A percentile compares a stretch with the other conserved stretches of the same genome.
Conservation (phyloP, 2,888 invertebrate species). For the Geophilus truncorum region DNA sequence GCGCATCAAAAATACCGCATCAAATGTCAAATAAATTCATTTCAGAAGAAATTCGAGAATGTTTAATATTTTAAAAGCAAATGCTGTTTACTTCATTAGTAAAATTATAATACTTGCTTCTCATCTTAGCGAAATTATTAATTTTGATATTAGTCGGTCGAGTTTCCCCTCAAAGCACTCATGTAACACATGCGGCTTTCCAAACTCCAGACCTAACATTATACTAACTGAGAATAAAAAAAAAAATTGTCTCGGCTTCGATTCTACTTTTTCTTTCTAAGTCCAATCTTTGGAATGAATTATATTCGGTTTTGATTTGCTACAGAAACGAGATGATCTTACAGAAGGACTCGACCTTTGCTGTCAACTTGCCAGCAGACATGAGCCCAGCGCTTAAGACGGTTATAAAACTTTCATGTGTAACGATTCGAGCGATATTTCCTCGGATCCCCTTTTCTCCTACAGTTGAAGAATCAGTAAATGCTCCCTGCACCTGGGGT, state of each 20-base stretch:
- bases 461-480: slow-evolving; percentile 27
- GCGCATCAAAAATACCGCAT: too few relatives aligned
- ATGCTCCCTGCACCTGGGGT: slow-evolving; percentile 18
- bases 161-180: too few relatives aligned
- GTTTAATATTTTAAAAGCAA: too few relatives aligned
- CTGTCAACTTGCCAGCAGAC: slow-evolving; percentile 27
- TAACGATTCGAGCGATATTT: slow-evolving; percentile 19
- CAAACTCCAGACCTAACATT: too few relatives aligned
- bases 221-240: too few relatives aligned
- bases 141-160: too few relatives aligned
- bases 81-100: too few relatives aligned
- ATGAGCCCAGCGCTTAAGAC: slow-evolving; percentile 25
- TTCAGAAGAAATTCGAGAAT: too few relatives aligned
- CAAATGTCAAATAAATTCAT: too few relatives aligned
- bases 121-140: too few relatives aligned
- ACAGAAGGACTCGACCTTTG: slow-evolving; percentile 11
- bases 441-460: slow-evolving; percentile 3
- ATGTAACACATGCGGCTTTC: too few relatives aligned
- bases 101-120: too few relatives aligned
- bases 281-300: neutral
- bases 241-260: neutral
- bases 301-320: slow-evolving; percentile 21
- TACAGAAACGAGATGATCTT: neutral
- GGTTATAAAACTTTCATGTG: slow-evolving; percentile 27
- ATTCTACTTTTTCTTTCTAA: neutral